Percentiles rank a stretch among this genome's conserved stretches.
Conservation (phyloP, 1,140 invertebrate species). For the Trachymyrmex septentrionalis region DNA sequence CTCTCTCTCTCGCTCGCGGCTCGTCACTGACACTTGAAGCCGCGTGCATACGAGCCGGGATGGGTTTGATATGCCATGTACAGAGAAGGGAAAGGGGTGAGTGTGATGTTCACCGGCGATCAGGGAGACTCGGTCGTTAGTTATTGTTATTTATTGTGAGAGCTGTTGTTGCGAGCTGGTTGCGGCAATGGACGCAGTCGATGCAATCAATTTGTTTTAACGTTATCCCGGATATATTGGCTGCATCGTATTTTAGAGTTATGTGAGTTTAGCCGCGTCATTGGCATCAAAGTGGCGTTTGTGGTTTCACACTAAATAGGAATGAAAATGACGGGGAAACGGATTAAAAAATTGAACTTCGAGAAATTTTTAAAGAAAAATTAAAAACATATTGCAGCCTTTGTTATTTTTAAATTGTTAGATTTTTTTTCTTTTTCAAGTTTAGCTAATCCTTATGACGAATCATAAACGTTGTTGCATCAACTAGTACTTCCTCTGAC, state of each 20-base stretch:
- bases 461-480: conserved; percentile 4
- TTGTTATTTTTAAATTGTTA: not conserved
- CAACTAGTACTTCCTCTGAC: conserved; percentile 1
- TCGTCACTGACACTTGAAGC: conserved; percentile 53
- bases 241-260: conserved; percentile 54
- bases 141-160: conserved; percentile 63
- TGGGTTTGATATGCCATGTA: conserved; percentile 51
- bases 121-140: conserved; percentile 55
- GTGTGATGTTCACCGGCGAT: conserved; percentile 50
- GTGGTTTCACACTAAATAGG: not conserved
- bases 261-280: conserved; percentile 18
- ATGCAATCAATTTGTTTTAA: conserved; percentile 63
- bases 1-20: not conserved
- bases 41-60: conserved; percentile 35
- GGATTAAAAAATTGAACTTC: conserved; percentile 11
- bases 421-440: not conserved
- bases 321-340: not conserved
- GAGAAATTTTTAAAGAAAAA: not conserved
- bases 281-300: conserved; percentile 21
- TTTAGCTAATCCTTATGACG: not conserved
- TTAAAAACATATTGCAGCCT: not conserved
- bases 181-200: conserved; percentile 32
- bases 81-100: not conserved
- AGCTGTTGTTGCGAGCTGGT: conserved; percentile 50
- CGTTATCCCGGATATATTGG: conserved; percentile 49